Conservation (phyloP, 1,140 invertebrate genomes). For the Fopius arisanus region DNA sequence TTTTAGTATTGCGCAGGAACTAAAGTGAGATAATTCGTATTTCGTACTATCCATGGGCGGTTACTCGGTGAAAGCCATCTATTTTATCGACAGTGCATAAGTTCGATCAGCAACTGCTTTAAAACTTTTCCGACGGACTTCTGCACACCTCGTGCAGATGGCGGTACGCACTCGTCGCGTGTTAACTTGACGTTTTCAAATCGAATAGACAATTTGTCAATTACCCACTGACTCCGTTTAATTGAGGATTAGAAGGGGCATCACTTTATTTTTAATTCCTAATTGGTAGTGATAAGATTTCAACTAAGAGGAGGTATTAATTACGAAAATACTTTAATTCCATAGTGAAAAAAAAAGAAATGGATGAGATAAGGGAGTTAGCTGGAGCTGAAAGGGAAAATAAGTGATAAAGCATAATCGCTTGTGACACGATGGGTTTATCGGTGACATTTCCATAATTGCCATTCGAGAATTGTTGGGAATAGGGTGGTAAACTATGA, state of each 20-base stretch:
- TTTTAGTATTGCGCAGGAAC: too few species aligned
- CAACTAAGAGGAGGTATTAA: too few species aligned
- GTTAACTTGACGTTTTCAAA: too few species aligned
- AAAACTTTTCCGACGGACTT: not conserved
- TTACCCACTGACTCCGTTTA: too few species aligned
- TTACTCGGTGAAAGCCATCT: not conserved
- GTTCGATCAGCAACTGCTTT: not conserved
- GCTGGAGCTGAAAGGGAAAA: not conserved
- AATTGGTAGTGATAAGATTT: too few species aligned
- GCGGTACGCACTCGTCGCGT: not conserved
- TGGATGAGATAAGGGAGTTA: not conserved
- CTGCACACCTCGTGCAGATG: not conserved
- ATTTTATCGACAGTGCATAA: not conserved
- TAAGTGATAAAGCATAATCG: not conserved
- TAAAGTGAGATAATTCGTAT: not conserved
- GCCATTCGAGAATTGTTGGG: not conserved
- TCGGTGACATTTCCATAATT: slow-evolving; percentile 30
- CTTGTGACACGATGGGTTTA: not conserved
- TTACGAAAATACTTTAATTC: not conserved
- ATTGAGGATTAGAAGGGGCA: too few species aligned
- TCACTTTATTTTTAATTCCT: too few species aligned
- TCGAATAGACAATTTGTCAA: too few species aligned
- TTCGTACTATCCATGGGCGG: not conserved
- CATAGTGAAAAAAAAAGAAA: not conserved
- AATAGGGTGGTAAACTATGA: not conserved